These are phyloP conservation scores for Enteromius argenteus DNA, from an alignment of 2,797 vertebrate genomes.

Conservation along the genomic window DNA sequence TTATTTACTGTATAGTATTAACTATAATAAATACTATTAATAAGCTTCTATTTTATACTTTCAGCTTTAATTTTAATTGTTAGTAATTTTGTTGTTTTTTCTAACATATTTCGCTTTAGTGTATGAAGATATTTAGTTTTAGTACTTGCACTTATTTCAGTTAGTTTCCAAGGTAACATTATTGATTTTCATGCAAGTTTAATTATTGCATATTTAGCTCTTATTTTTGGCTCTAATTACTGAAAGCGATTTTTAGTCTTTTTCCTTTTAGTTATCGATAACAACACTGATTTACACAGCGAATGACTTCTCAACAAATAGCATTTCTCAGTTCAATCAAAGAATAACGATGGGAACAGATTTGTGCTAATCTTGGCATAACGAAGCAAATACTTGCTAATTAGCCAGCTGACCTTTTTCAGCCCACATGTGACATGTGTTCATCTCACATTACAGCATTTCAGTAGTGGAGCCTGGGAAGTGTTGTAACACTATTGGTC, in stretches of 20 bases:
- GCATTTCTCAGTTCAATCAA: not conserved
- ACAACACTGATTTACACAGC: not conserved
- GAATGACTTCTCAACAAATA: constrained; percentile 1
- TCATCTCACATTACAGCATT: constrained; percentile 21
- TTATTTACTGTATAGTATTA: not conserved
- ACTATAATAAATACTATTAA: not conserved
- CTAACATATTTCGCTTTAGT: not conserved
- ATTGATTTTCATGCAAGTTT: not conserved
- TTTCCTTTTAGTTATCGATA: not conserved
- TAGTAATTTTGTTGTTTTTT: not conserved
- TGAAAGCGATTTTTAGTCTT: not conserved
- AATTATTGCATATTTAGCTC: not conserved
- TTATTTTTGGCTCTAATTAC: not conserved
- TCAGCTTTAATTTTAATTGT: not conserved
- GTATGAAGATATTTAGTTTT: not conserved
- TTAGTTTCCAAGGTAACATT: not conserved
- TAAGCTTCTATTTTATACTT: not conserved
- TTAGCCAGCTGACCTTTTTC: constrained; percentile 31
- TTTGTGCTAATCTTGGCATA: constrained; percentile 17
- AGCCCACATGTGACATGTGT: not conserved
- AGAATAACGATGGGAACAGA: constrained; percentile 13
- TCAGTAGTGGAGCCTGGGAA: not conserved
- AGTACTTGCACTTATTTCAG: not conserved
- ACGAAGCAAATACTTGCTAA: not conserved
- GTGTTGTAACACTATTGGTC: not conserved